Evolutionary conservation across 2,888 invertebrate species (phyloP).

Genomic region (Pecten maximus): DNA sequence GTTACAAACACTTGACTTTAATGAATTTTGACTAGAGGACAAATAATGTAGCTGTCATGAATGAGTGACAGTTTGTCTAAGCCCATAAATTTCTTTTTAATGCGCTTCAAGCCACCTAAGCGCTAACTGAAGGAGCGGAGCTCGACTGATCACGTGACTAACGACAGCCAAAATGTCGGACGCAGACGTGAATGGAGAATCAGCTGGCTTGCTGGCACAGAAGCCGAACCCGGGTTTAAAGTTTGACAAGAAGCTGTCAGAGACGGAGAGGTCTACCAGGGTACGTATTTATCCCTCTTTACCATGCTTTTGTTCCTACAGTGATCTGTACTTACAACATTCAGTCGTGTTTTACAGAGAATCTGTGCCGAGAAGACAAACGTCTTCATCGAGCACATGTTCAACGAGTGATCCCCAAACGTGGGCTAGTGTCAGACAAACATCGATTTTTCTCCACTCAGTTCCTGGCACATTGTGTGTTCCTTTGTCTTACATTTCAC

Average conservation of each 20-base stretch:
- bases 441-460: constrained; percentile 38
- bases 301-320: background rate
- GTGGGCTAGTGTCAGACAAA: constrained; percentile 4
- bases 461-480: background rate
- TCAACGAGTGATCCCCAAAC: constrained; percentile 8
- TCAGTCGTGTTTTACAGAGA: background rate
- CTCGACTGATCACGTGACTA: constrained; percentile 68
- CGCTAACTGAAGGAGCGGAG: constrained; percentile 1
- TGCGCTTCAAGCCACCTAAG: background rate
- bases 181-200: constrained; percentile 67
- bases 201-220: constrained; percentile 66
- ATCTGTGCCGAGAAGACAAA: background rate
- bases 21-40: background rate
- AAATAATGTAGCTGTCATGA: background rate
- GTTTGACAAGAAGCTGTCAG: constrained; percentile 73
- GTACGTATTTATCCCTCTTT: constrained; percentile 58
- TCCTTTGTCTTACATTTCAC: background rate
- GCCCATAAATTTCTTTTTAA: background rate
- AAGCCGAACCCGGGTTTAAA: constrained; percentile 69
- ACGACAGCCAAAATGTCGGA: constrained; percentile 76
- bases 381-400: constrained; percentile 27
- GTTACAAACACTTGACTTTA: background rate
- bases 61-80: background rate
- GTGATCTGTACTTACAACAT: background rate
- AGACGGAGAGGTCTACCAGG: constrained; percentile 72